Conservation (phyloP, 2,888 invertebrate genomes). For the Hecatera dysodea region DNA sequence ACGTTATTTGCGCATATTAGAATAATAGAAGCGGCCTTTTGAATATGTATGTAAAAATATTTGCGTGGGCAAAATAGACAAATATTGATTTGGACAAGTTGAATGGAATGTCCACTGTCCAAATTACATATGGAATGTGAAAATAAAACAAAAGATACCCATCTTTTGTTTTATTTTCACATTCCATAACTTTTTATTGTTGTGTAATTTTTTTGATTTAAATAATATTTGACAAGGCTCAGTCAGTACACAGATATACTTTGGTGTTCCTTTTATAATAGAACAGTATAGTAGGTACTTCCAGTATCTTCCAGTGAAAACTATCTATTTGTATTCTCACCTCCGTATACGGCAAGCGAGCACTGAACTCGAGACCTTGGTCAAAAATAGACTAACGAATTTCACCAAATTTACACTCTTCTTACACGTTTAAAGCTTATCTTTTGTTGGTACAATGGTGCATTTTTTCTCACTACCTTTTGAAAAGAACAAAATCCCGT, state of each 20-base stretch:
- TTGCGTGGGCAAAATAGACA: slow-evolving; percentile 26
- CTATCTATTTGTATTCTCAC: slow-evolving; percentile 58
- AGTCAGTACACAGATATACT: not conserved
- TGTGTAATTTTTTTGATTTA: no score
- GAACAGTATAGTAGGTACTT: slow-evolving; percentile 9
- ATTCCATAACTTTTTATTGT: not conserved
- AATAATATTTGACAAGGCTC: no score
- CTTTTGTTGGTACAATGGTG: slow-evolving; percentile 63
- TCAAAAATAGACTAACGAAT: slow-evolving; percentile 83
- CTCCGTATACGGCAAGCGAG: slow-evolving; percentile 77
- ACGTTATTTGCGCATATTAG: slow-evolving; percentile 27
- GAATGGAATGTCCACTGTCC: slow-evolving; percentile 21
- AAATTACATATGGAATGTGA: slow-evolving; percentile 28
- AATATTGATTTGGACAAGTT: slow-evolving; percentile 40
- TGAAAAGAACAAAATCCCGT: slow-evolving; percentile 43
- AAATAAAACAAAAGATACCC: slow-evolving; percentile 19
- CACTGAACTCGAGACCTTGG: slow-evolving; percentile 84
- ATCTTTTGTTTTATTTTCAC: slow-evolving; percentile 9
- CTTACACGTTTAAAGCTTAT: slow-evolving; percentile 79
- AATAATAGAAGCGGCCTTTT: slow-evolving; percentile 33
- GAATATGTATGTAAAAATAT: slow-evolving; percentile 43
- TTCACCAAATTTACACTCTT: slow-evolving; percentile 82
- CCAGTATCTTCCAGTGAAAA: slow-evolving; percentile 41
- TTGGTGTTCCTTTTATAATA: not conserved
- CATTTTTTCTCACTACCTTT: slow-evolving; percentile 46